Percentiles rank a stretch among this genome's conserved stretches.
phyloP scores from a whole-genome alignment of 92 coral and sea anemone species.

The Zoanthus solanderi region DNA sequence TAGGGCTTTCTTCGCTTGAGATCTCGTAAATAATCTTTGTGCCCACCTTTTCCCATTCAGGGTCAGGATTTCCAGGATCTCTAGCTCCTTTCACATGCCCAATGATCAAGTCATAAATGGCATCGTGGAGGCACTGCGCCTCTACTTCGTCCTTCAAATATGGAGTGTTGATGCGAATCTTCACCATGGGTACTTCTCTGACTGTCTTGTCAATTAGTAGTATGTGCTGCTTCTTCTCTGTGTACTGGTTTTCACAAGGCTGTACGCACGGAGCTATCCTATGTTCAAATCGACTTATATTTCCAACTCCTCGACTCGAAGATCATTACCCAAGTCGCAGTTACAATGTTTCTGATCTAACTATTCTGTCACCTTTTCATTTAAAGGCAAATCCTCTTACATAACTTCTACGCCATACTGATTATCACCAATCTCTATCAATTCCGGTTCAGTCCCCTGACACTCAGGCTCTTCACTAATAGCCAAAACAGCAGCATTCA shows the following conservation, averaged over 20 bases:
- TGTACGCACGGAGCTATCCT: too few relatives aligned
- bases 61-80: slow-evolving; percentile 36
- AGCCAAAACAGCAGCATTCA: too few relatives aligned
- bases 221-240: not conserved
- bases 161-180: slow-evolving; percentile 20
- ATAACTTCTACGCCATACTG: too few relatives aligned
- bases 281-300: too few relatives aligned
- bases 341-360: too few relatives aligned
- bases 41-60: slow-evolving; percentile 15
- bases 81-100: slow-evolving; percentile 22
- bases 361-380: too few relatives aligned
- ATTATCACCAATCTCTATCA: too few relatives aligned
- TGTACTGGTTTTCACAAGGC: not conserved
- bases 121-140: slow-evolving; percentile 9
- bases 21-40: not conserved
- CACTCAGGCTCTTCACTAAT: too few relatives aligned
- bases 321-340: too few relatives aligned
- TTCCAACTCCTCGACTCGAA: too few relatives aligned
- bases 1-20: not conserved
- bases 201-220: not conserved
- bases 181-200: not conserved
- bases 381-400: too few relatives aligned
- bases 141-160: slow-evolving; percentile 14
- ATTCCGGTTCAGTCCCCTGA: too few relatives aligned
- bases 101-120: slow-evolving; percentile 28